A percentile compares a stretch with the other conserved stretches of the same genome.
phyloP scores from a whole-genome alignment of 1,140 invertebrate species.

The Paramacrobiotus metropolitanus region DNA sequence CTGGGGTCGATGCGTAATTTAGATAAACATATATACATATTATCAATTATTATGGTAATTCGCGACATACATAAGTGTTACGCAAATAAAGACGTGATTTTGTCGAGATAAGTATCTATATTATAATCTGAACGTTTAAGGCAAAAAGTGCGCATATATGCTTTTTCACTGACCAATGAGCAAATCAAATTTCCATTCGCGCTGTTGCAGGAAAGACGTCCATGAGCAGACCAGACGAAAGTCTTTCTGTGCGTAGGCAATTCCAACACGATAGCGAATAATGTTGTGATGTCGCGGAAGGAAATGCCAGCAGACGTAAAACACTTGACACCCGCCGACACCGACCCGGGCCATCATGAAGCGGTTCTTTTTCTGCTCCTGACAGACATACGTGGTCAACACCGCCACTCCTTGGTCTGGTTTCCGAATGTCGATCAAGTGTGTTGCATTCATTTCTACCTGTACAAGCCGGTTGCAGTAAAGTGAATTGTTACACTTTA shows the following conservation, averaged over 20 bases:
- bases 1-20: too few species aligned
- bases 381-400: constrained; percentile 76
- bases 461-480: too few species aligned
- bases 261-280: constrained; percentile 47
- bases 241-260: constrained; percentile 55
- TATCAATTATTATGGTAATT: too few species aligned
- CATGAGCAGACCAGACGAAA: constrained; percentile 78
- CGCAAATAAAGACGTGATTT: too few species aligned
- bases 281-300: constrained; percentile 82
- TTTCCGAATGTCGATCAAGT: constrained; percentile 79
- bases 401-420: constrained; percentile 55
- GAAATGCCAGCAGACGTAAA: constrained; percentile 84
- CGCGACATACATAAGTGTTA: too few species aligned
- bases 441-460: constrained; percentile 75
- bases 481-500: too few species aligned
- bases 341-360: constrained; percentile 85
- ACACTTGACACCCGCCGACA: constrained; percentile 65
- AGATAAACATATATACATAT: too few species aligned
- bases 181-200: constrained; percentile 64
- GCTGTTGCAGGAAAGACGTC: constrained; percentile 62
- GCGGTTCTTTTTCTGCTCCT: constrained; percentile 56
- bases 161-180: constrained; percentile 35
- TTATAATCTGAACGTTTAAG: too few species aligned
- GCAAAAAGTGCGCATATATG: too few species aligned
- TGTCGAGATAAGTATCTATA: too few species aligned